Conservation (phyloP, 2,797 vertebrate genomes). For the Thunnus albacares region DNA sequence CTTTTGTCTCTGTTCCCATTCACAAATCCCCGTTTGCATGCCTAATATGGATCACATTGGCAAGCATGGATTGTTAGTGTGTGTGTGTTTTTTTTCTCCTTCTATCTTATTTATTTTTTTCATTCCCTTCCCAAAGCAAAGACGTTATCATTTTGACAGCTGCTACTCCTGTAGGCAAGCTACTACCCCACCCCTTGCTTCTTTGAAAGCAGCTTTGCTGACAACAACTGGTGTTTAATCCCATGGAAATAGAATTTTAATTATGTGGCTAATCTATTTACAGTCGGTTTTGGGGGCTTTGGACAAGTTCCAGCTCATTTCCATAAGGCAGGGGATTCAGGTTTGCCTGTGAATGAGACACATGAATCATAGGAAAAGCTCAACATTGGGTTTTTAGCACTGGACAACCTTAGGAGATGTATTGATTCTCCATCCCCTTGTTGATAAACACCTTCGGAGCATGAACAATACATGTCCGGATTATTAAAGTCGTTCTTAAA, state of each 20-base stretch:
- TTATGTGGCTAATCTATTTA: conserved; percentile 72
- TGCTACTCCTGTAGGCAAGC: conserved; percentile 76
- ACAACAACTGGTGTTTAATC: conserved; percentile 77
- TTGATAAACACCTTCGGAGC: background rate
- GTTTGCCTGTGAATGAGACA: conserved; percentile 43
- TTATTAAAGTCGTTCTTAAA: background rate
- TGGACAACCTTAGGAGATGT: conserved; percentile 11
- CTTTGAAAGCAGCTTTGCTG: conserved; percentile 73
- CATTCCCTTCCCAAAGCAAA: conserved; percentile 25
- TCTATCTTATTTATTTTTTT: background rate
- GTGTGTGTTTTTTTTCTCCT: background rate
- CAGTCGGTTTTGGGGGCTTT: conserved; percentile 48
- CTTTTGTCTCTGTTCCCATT: conserved; percentile 49
- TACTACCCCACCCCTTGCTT: conserved; percentile 79
- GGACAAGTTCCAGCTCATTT: conserved; percentile 66
- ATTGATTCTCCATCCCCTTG: background rate
- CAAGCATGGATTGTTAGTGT: conserved; percentile 12
- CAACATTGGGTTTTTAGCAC: conserved; percentile 33
- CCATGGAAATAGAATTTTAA: conserved; percentile 74
- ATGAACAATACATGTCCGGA: background rate
- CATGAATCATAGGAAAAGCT: conserved; percentile 37
- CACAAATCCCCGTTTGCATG: conserved; percentile 65
- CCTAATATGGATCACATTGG: conserved; percentile 31
- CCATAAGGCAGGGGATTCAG: conserved; percentile 45
- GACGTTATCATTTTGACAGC: conserved; percentile 74